Percentiles rank a stretch among this genome's conserved stretches.
Evolutionary conservation across 2,797 vertebrate genomes (phyloP).

Genomic region (Crotalus adamanteus): DNA sequence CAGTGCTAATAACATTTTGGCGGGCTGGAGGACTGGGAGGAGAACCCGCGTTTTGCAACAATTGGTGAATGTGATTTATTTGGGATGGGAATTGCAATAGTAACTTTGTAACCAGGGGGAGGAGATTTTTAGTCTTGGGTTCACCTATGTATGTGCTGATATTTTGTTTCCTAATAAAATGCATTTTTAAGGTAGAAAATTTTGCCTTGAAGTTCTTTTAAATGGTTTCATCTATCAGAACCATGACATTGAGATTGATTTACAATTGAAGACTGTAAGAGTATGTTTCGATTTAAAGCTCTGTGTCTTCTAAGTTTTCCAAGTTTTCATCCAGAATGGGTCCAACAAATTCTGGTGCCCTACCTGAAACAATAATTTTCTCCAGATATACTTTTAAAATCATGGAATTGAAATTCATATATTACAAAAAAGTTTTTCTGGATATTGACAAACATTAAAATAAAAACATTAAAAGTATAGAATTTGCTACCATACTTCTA

Average conservation of each 20-base stretch:
- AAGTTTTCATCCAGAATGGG: not conserved
- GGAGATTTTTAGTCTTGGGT: too few relatives aligned
- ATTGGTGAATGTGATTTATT: too few relatives aligned
- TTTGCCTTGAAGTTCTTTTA: too few relatives aligned
- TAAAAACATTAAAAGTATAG: not conserved
- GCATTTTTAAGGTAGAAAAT: too few relatives aligned
- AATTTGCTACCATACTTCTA: not conserved
- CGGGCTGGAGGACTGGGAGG: too few relatives aligned
- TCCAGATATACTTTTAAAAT: not conserved
- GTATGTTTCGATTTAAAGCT: not conserved
- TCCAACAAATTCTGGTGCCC: not conserved
- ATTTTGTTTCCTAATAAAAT: too few relatives aligned
- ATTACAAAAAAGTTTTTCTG: not conserved
- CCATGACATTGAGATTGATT: not conserved
- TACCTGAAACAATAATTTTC: not conserved
- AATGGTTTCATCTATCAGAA: too few relatives aligned
- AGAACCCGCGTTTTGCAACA: too few relatives aligned
- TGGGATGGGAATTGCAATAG: too few relatives aligned
- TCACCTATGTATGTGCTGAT: too few relatives aligned
- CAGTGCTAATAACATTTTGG: too few relatives aligned
- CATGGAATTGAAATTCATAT: not conserved
- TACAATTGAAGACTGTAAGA: not conserved
- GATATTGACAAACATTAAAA: not conserved
- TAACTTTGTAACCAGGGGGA: too few relatives aligned
- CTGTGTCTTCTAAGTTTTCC: not conserved